Base-by-base conservation (phyloP, 2,888 invertebrate genomes). In the Uloborus plumipes region DNA sequence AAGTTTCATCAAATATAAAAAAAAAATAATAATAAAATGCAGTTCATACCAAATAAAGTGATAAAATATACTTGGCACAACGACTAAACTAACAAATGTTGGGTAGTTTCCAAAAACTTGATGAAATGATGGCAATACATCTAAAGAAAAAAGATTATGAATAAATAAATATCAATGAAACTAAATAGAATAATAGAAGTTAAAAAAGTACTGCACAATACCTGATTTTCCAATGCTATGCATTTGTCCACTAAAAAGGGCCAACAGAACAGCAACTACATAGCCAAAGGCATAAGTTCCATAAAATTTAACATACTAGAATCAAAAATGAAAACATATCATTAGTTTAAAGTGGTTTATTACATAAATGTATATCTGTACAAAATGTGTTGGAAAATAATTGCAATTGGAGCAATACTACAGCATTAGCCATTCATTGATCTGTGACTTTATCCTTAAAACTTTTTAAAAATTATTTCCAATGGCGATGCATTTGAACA, bases 281-380 rank as follows among this genome's bases (percentile, higher is more conserved):
- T 83, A 83, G 16, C 77, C 73, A 16, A 67, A 20, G 2, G 72
- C 49, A 47, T 73, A 69, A 14, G 55, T 22, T 69, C 64, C 83
- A 83, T 83, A 70, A 67, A 77, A 83, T 50, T 83, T 83, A 9
- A 78, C 47, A 22, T 78, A 83, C 83, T 83, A 50, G 9, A 69
- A 79, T 7, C 2, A 53, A 61, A 70, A 13, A 64, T 20, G 62
- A 69, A 69, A 26, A 26, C 26, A 26, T 4, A n/a, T 26, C 4
- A 26, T 26, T n/a, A n/a, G n/a, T n/a, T n/a, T n/a, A n/a, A n/a
- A n/a, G n/a, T n/a, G 4, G 26, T 26, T 26, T 26, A 26, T 26
- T 26, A 26, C 26, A 26, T 26, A 4, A 26, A 26, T 26, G 26
- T 26, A 26, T 26, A 4, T 26, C 4, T 3, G 26, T 26, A 26